Evolutionary conservation across 2,113 vertebrate species (phyloP).

Genomic region (Galemys pyrenaicus): DNA sequence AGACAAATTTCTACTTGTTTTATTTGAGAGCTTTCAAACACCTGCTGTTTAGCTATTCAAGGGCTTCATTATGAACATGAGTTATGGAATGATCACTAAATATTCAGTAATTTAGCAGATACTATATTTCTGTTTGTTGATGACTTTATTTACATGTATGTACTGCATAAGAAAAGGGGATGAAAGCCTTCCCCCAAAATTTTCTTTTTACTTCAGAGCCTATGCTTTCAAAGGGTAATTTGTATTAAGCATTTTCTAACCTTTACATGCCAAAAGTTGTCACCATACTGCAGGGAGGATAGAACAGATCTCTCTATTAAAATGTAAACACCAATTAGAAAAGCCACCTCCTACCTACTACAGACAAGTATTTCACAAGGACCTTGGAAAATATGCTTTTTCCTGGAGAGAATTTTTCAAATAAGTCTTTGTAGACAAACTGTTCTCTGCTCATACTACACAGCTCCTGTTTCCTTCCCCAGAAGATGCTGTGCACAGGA

Average conservation of each 20-base stretch:
- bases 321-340: not conserved
- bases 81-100: not conserved
- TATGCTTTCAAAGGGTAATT: slow-evolving; percentile 7
- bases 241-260: not conserved
- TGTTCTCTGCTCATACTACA: not conserved
- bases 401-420: not conserved
- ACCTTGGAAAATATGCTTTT: not conserved
- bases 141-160: not conserved
- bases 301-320: not conserved
- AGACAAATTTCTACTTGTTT: not conserved
- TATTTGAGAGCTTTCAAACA: not conserved
- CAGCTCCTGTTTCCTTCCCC: not conserved
- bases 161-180: not conserved
- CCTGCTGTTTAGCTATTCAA: not conserved
- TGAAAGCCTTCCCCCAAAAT: not conserved
- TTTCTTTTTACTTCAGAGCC: not conserved
- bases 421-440: not conserved
- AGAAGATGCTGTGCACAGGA: not conserved
- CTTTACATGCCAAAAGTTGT: not conserved
- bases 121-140: not conserved
- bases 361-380: not conserved
- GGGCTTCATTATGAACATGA: not conserved
- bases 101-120: not conserved
- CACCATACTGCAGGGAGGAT: not conserved
- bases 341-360: not conserved